phyloP scores from a whole-genome alignment of 2,888 invertebrate genomes.

The Bombylius discolor region DNA sequence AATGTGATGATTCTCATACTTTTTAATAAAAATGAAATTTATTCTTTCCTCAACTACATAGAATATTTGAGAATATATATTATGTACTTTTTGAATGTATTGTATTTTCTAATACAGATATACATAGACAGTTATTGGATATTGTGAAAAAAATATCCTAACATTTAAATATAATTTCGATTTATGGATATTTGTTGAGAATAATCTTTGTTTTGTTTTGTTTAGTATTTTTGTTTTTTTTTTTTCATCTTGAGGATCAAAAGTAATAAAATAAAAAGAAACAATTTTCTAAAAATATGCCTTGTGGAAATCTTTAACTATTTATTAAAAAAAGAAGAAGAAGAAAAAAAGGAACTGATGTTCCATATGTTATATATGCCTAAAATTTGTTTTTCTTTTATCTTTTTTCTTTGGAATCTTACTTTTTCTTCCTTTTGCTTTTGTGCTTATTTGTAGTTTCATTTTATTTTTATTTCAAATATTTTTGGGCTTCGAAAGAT shows the following conservation, averaged over 20 bases:
- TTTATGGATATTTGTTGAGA: constrained; percentile 1
- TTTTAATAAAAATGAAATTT: too few relatives aligned
- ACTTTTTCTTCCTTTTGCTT: not conserved
- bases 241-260: not conserved
- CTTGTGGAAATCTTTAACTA: not conserved
- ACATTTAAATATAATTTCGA: constrained; percentile 1
- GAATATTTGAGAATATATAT: too few relatives aligned
- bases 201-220: not conserved
- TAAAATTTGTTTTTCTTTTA: not conserved
- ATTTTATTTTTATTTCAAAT: not conserved
- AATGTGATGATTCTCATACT: too few relatives aligned
- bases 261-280: not conserved
- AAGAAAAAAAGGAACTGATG: too few relatives aligned
- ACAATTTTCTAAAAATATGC: constrained; percentile 2
- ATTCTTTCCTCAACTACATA: too few relatives aligned
- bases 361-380: too few relatives aligned
- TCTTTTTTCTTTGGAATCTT: not conserved
- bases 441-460: not conserved
- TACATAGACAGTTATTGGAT: too few relatives aligned
- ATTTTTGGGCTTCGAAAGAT: too few relatives aligned
- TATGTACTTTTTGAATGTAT: too few relatives aligned
- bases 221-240: too few relatives aligned
- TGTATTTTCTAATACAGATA: too few relatives aligned
- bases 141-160: too few relatives aligned
- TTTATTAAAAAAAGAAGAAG: not conserved